phyloP scores from a whole-genome alignment of 2,797 vertebrate genomes.

The Platalea minor region DNA sequence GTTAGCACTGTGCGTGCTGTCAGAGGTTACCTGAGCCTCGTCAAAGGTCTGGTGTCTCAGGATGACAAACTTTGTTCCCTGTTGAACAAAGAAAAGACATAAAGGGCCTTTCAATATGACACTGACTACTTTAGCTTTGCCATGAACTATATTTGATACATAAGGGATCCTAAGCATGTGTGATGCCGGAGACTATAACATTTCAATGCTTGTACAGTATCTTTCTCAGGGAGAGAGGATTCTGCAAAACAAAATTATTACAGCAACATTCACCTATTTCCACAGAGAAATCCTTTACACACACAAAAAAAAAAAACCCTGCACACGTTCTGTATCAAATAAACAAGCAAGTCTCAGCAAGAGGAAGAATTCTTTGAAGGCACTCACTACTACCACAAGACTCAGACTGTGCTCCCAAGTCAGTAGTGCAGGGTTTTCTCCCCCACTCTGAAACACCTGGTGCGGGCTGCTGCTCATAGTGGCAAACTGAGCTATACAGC shows the following conservation, averaged over 20 bases:
- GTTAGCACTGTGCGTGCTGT: neutral
- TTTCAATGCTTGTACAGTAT: neutral
- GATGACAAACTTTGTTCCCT: conserved; percentile 44
- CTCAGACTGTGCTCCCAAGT: neutral
- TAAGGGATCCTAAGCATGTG: neutral
- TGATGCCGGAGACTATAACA: neutral
- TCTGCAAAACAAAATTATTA: conserved; percentile 4
- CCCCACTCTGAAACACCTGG: neutral
- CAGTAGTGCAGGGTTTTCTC: neutral
- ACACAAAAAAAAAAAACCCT: neutral
- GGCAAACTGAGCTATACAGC: neutral
- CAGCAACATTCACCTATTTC: neutral
- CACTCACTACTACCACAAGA: neutral
- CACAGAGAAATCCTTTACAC: neutral
- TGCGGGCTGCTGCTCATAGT: neutral
- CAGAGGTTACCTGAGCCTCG: conserved; percentile 11
- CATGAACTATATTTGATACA: neutral
- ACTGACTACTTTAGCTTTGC: neutral
- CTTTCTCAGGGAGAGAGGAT: conserved; percentile 8
- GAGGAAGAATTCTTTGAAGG: neutral
- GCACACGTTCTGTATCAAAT: neutral
- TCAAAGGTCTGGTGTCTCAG: conserved; percentile 5
- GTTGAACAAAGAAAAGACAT: conserved; percentile 25
- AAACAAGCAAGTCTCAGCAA: conserved; percentile 30
- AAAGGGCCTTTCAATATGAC: conserved; percentile 15